phyloP scores from a whole-genome alignment of 92 coral and sea anemone species.

The Umimayanthus chanpuru region DNA sequence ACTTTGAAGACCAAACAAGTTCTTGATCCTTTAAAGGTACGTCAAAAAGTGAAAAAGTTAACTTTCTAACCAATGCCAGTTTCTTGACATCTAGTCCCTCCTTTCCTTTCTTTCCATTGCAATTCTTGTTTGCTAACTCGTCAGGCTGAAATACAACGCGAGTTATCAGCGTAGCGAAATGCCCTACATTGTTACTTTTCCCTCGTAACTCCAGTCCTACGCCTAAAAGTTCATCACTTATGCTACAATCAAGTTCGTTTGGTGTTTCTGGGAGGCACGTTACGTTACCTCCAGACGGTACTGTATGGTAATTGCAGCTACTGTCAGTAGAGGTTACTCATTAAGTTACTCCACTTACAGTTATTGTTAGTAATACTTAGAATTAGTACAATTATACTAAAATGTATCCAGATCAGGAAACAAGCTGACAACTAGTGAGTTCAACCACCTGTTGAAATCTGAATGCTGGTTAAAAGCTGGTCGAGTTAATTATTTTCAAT shows the following conservation, averaged over 20 bases:
- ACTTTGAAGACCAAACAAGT: neutral
- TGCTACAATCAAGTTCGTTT: neutral
- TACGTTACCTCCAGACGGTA: too few relatives aligned
- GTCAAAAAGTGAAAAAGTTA: neutral
- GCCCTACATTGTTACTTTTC: constrained; percentile 1
- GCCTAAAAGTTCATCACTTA: neutral
- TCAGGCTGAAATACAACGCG: constrained; percentile 11
- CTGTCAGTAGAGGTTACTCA: too few relatives aligned
- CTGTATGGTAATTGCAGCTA: too few relatives aligned
- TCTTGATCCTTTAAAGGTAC: neutral
- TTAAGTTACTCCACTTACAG: too few relatives aligned
- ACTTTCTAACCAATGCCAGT: neutral
- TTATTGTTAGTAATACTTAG: too few relatives aligned
- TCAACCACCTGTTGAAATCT: too few relatives aligned
- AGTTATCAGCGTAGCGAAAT: neutral
- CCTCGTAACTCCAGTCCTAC: neutral
- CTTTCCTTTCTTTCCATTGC: neutral
- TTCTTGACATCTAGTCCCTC: neutral
- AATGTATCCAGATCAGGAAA: too few relatives aligned
- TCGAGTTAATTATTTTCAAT: too few relatives aligned
- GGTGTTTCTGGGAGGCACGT: neutral
- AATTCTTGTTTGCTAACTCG: constrained; percentile 1
- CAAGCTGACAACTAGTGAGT: too few relatives aligned
- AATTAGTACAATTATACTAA: too few relatives aligned
- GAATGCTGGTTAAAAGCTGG: too few relatives aligned